Conservation (phyloP, 2,888 invertebrate genomes). For the Cryptocheilus praepositus region DNA sequence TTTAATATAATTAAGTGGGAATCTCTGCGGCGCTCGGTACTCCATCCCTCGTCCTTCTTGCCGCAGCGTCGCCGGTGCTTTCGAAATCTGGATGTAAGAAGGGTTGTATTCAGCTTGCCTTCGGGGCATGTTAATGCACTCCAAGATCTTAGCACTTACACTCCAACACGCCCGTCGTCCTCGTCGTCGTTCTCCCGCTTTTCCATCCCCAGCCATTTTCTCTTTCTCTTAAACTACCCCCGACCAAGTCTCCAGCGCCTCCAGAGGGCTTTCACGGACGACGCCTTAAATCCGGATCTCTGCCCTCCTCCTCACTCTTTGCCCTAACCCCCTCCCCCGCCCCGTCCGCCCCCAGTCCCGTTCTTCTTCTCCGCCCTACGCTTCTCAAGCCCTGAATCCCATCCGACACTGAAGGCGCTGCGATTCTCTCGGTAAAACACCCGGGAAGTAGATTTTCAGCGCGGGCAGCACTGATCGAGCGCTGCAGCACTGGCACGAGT, state of each 20-base stretch:
- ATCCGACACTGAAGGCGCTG: conserved; percentile 28
- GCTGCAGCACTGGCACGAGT: background rate
- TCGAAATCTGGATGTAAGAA: conserved; percentile 72
- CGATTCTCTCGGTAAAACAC: conserved; percentile 36
- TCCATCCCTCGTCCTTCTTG: conserved; percentile 42
- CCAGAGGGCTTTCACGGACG: conserved; percentile 73
- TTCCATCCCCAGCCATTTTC: conserved; percentile 69
- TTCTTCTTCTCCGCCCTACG: conserved; percentile 41
- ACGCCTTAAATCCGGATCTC: conserved; percentile 74
- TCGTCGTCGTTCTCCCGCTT: conserved; percentile 46
- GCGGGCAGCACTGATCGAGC: background rate
- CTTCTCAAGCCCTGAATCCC: conserved; percentile 27
- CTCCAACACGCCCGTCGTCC: conserved; percentile 69
- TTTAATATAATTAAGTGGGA: conserved; percentile 75
- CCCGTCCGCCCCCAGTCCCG: conserved; percentile 12
- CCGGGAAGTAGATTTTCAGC: conserved; percentile 5
- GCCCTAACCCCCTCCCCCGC: background rate
- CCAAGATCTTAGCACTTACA: conserved; percentile 75
- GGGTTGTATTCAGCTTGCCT: conserved; percentile 74
- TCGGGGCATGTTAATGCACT: conserved; percentile 75
- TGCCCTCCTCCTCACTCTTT: conserved; percentile 44
- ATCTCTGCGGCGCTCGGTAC: conserved; percentile 66
- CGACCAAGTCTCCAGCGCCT: conserved; percentile 62
- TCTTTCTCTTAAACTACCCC: conserved; percentile 72
- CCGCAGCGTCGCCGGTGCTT: conserved; percentile 51